Evolutionary conservation across 2,888 invertebrate species (phyloP).

Genomic region (Tipula lateralis): DNA sequence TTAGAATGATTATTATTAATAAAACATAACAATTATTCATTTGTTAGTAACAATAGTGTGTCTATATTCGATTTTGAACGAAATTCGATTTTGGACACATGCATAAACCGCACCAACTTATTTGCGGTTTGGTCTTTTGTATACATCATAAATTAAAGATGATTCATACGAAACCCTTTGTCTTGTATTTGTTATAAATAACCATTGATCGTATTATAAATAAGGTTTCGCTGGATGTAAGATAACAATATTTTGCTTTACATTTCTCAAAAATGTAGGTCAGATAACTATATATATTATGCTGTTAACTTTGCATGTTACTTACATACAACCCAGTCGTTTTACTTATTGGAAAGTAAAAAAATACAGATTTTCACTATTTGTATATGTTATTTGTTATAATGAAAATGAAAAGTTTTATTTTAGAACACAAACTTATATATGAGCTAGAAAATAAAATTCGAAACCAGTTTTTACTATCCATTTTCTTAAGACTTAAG

Average conservation of each 20-base stretch:
- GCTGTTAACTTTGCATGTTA: background rate
- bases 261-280: background rate
- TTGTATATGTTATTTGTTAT: background rate
- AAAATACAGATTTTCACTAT: background rate
- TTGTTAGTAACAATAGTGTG: background rate
- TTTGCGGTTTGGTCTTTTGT: background rate
- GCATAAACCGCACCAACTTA: background rate
- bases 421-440: background rate
- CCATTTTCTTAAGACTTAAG: background rate
- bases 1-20: background rate
- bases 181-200: background rate
- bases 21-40: background rate
- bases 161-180: background rate
- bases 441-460: background rate
- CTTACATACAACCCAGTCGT: background rate
- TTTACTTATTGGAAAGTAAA: conserved; percentile 3
- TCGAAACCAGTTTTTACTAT: background rate
- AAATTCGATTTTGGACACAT: background rate
- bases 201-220: background rate
- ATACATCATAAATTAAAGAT: background rate
- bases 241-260: background rate
- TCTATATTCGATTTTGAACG: background rate
- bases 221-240: background rate
- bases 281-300: background rate
- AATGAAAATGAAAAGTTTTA: background rate